A percentile compares a stretch with the other conserved stretches of the same genome.
phyloP scores from a whole-genome alignment of 2,888 invertebrate species.

The Spodoptera littoralis region DNA sequence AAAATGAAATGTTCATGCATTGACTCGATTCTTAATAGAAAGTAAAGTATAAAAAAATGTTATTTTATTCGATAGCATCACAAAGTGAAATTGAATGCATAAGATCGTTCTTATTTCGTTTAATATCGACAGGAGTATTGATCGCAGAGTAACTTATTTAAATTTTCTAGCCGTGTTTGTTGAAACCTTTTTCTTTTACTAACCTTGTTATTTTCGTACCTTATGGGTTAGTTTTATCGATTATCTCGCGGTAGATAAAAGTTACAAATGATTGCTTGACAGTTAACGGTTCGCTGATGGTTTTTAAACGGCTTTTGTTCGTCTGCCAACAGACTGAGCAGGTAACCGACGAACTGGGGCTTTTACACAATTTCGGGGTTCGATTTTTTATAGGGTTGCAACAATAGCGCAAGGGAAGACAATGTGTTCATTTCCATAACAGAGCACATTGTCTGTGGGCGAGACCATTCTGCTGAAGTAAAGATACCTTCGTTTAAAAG shows the following conservation, averaged over 20 bases:
- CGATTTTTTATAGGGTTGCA: not conserved
- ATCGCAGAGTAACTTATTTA: too few relatives aligned
- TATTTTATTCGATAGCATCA: too few relatives aligned
- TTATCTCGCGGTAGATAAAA: conserved; percentile 9
- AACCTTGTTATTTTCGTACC: too few relatives aligned
- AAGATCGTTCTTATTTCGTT: too few relatives aligned
- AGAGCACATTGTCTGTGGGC: not conserved
- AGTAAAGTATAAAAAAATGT: too few relatives aligned
- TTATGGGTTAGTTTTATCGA: too few relatives aligned
- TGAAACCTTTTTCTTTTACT: too few relatives aligned
- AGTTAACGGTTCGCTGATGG: not conserved
- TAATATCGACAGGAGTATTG: too few relatives aligned
- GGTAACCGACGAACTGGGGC: conserved; percentile 1
- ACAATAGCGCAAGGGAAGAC: conserved; percentile 11
- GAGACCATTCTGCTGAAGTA: conserved; percentile 5
- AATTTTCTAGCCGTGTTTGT: too few relatives aligned
- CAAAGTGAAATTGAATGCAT: too few relatives aligned
- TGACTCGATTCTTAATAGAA: too few relatives aligned
- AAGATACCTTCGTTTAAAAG: not conserved
- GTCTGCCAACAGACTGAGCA: not conserved
- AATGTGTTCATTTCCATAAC: conserved; percentile 18
- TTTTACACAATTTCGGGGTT: conserved; percentile 8
- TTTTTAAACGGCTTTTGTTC: conserved; percentile 13
- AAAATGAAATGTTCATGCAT: too few relatives aligned
- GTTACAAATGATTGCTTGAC: not conserved